phyloP scores from a whole-genome alignment of 2,797 vertebrate genomes.

The Anas georgica region DNA sequence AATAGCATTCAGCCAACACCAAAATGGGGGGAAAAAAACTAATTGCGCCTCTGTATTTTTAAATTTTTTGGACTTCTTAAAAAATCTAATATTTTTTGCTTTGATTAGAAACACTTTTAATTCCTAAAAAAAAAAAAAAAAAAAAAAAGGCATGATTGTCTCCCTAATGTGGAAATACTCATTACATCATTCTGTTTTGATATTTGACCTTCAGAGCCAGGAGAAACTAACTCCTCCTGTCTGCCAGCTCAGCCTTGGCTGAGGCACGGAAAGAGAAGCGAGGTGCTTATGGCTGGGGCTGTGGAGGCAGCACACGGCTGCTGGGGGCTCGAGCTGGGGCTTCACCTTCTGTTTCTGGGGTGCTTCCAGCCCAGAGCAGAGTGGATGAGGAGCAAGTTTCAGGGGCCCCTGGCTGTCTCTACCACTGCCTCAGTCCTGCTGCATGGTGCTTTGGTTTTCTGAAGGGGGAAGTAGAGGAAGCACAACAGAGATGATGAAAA shows the following conservation, averaged over 20 bases:
- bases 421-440: background rate
- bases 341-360: background rate
- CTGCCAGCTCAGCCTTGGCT: background rate
- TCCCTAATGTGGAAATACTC: background rate
- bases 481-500: background rate
- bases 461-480: background rate
- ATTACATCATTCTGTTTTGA: background rate
- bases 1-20: background rate
- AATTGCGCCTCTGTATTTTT: background rate
- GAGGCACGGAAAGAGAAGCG: background rate
- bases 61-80: background rate
- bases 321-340: background rate
- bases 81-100: background rate
- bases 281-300: background rate
- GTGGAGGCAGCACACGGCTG: background rate
- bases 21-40: background rate
- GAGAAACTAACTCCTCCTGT: background rate
- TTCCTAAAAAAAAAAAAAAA: background rate
- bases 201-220: background rate
- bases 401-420: background rate
- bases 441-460: background rate
- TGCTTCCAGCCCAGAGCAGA: accelerated
- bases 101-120: background rate
- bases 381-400: background rate
- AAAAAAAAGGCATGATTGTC: background rate